Evolutionary conservation across 2,888 invertebrate species (phyloP).

Genomic region (Polydesmus complanatus): DNA sequence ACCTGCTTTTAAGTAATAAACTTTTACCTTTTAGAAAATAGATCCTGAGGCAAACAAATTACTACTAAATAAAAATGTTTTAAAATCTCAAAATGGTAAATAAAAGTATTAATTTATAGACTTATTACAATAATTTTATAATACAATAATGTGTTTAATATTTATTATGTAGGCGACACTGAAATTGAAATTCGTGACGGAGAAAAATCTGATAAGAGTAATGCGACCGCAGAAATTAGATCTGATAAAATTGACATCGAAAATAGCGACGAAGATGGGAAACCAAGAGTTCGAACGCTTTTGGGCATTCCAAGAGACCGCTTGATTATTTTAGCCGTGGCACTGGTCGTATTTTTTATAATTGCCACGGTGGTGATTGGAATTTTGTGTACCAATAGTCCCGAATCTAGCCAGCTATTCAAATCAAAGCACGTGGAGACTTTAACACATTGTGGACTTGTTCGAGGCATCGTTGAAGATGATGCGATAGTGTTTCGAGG

Average conservation of each 20-base stretch:
- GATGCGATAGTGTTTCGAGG: conserved; percentile 51
- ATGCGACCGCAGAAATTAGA: neutral
- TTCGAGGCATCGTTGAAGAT: conserved; percentile 20
- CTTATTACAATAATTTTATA: neutral
- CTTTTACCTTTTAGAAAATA: neutral
- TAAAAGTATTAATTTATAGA: neutral
- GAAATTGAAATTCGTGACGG: neutral
- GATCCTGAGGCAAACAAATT: conserved; percentile 7
- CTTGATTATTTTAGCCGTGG: neutral
- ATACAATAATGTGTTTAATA: neutral
- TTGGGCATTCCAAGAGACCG: neutral
- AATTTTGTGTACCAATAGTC: neutral
- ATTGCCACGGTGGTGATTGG: neutral
- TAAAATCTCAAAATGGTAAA: neutral
- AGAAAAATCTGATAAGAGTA: neutral
- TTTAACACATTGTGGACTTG: conserved; percentile 19
- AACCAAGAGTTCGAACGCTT: neutral
- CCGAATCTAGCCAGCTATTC: too few relatives aligned
- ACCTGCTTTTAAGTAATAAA: too few relatives aligned
- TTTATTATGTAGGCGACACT: neutral
- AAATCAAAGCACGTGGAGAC: neutral
- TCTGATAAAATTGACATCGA: neutral
- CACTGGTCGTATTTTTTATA: neutral
- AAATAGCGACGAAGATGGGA: neutral
- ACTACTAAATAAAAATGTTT: neutral